Evolutionary conservation across 2,797 vertebrate species (phyloP).

Genomic region (Hydrolagus colliei): DNA sequence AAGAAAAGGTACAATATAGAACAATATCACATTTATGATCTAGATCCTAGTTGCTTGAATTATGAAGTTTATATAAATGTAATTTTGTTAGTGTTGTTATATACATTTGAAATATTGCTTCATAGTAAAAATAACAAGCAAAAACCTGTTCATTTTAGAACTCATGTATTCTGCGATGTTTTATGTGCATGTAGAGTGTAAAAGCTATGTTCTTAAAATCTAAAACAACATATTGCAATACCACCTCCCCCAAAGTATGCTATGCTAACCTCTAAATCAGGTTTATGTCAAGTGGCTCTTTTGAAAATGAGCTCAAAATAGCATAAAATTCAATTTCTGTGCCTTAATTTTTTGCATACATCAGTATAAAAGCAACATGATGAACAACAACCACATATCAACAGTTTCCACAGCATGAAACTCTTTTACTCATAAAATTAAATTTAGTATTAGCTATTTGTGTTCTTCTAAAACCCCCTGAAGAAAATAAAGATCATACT

Average conservation of each 20-base stretch:
- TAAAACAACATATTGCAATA: not conserved
- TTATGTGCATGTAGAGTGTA: not conserved
- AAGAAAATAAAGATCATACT: not conserved
- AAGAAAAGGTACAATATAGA: not conserved
- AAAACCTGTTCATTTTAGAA: not conserved
- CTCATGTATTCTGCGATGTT: not conserved
- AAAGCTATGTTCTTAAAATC: not conserved
- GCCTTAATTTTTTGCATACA: too few relatives aligned
- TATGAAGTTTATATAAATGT: too few relatives aligned
- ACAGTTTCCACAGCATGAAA: conserved; percentile 1
- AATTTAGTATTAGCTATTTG: conserved; percentile 13
- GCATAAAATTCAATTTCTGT: too few relatives aligned
- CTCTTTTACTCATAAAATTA: not conserved
- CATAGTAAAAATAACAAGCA: too few relatives aligned
- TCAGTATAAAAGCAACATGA: not conserved
- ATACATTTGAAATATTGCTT: too few relatives aligned
- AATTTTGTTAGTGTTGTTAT: too few relatives aligned
- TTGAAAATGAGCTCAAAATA: not conserved
- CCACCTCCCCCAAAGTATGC: not conserved
- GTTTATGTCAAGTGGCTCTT: not conserved
- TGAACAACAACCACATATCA: not conserved
- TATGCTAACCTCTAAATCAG: not conserved
- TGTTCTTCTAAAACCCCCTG: not conserved
- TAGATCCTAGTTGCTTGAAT: not conserved
- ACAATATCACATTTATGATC: not conserved